phyloP scores from a whole-genome alignment of 2,888 invertebrate species.

The Nebria salina region DNA sequence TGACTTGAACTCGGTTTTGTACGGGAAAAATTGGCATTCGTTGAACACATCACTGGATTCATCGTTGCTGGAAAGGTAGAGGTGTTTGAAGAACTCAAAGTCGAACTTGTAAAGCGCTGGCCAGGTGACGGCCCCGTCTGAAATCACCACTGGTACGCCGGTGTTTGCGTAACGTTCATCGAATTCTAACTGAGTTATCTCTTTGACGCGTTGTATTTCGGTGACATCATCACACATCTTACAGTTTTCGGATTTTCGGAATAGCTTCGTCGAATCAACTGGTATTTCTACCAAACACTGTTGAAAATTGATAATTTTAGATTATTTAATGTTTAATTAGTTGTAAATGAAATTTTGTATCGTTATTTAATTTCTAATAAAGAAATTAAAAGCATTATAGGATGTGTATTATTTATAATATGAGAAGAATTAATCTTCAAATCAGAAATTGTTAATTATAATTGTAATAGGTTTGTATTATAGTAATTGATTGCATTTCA shows the following conservation, averaged over 20 bases:
- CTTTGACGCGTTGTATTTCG: slow-evolving; percentile 72
- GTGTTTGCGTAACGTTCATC: slow-evolving; percentile 79
- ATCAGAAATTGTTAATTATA: too few species aligned
- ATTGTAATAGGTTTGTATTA: too few species aligned
- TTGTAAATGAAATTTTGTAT: too few species aligned
- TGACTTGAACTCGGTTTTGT: slow-evolving; percentile 84
- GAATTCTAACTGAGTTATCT: slow-evolving; percentile 75
- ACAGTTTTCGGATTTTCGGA: slow-evolving; percentile 85
- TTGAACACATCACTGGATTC: slow-evolving; percentile 52
- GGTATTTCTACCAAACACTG: slow-evolving; percentile 60
- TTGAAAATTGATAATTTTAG: slow-evolving; percentile 5
- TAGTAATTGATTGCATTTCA: too few species aligned
- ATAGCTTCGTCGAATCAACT: slow-evolving; percentile 59
- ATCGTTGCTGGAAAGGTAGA: slow-evolving; percentile 71
- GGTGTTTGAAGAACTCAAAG: slow-evolving; percentile 84
- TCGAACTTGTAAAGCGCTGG: slow-evolving; percentile 69
- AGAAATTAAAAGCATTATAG: too few species aligned
- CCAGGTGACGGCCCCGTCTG: slow-evolving; percentile 86
- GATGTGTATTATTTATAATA: too few species aligned
- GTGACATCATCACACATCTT: slow-evolving; percentile 76
- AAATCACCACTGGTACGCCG: slow-evolving; percentile 83
- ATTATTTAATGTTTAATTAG: background rate
- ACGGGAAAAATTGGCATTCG: slow-evolving; percentile 94
- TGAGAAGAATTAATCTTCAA: too few species aligned
- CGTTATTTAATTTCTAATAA: too few species aligned